phyloP scores from a whole-genome alignment of 2,797 vertebrate species.

The Tenualosa thibaudeaui region DNA sequence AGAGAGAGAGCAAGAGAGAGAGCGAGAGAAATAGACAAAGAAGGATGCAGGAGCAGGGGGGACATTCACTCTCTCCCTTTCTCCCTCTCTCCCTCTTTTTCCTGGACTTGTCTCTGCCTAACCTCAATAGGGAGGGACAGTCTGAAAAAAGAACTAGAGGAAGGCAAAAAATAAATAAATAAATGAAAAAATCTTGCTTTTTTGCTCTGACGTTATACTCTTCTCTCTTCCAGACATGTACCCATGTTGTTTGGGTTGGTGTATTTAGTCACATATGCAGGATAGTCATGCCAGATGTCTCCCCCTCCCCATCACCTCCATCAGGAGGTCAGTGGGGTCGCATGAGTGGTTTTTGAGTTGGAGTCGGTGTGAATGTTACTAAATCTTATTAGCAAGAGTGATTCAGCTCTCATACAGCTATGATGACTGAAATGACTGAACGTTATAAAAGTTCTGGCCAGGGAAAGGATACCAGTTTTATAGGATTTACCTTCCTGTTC shows the following conservation, averaged over 20 bases:
- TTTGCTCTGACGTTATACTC: not conserved
- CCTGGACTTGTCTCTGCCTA: constrained; percentile 40
- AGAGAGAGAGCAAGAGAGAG: not conserved
- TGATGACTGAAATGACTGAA: not conserved
- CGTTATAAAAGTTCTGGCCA: not conserved
- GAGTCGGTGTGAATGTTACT: not conserved
- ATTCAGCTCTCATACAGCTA: not conserved
- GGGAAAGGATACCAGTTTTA: not conserved
- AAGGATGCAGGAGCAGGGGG: not conserved
- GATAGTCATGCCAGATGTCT: not conserved
- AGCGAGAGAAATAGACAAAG: not conserved
- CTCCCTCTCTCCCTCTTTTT: constrained; percentile 22
- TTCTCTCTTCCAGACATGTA: not conserved
- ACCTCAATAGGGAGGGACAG: constrained; percentile 43
- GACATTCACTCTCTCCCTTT: constrained; percentile 27
- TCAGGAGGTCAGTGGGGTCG: not conserved
- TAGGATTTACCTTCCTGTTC: not conserved
- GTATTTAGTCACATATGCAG: not conserved
- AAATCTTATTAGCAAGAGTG: not conserved
- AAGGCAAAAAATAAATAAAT: not conserved
- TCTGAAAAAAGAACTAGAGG: not conserved
- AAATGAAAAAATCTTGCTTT: not conserved
- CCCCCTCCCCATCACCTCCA: not conserved
- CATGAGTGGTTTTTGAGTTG: not conserved
- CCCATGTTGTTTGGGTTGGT: not conserved